These are phyloP conservation scores for Colius striatus DNA, from an alignment of 2,113 vertebrate genomes.

Conservation along the genomic window DNA sequence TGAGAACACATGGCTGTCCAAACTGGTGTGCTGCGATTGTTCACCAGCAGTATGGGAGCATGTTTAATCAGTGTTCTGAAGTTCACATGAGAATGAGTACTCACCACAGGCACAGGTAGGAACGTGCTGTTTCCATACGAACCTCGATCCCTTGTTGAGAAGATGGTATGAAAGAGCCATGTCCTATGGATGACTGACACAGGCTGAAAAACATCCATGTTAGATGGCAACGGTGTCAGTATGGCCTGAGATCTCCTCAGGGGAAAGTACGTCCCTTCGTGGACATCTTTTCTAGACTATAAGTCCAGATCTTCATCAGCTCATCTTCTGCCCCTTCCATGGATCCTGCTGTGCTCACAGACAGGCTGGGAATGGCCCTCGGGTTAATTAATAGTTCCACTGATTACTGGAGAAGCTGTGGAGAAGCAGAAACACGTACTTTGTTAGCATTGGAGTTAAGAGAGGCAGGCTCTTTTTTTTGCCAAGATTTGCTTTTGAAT, in stretches of 20 bases:
- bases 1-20: constrained; percentile 10
- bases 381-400: background rate
- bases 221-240: background rate
- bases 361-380: background rate
- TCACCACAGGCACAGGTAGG: background rate
- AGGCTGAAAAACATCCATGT: background rate
- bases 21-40: background rate
- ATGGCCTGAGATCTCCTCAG: background rate
- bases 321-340: background rate
- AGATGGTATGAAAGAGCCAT: background rate
- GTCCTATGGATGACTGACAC: background rate
- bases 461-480: background rate
- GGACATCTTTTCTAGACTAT: background rate
- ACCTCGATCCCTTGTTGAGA: background rate
- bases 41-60: background rate
- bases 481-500: background rate
- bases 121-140: background rate
- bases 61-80: background rate
- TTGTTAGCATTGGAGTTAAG: background rate
- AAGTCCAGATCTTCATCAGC: constrained; percentile 26
- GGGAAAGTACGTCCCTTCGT: background rate
- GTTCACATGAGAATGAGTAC: background rate
- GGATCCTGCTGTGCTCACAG: background rate
- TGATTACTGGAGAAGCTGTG: background rate
- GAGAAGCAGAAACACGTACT: background rate